Conservation (phyloP, 2,888 invertebrate species). For the Dioctria rufipes region DNA sequence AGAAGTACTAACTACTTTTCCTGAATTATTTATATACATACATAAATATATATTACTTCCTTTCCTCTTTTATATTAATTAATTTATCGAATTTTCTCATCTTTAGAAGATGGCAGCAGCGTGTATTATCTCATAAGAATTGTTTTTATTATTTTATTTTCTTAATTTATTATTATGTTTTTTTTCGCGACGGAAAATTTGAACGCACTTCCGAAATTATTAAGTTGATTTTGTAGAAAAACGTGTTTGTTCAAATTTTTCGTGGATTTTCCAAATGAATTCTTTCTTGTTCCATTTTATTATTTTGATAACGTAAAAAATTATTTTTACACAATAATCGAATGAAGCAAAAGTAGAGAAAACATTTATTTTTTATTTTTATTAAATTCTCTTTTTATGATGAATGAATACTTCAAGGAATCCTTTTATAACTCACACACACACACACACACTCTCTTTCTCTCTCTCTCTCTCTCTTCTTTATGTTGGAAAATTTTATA, state of each 20-base stretch:
- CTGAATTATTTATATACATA: slow-evolving; percentile 56
- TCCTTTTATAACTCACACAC: too few species aligned
- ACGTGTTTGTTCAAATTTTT: not conserved
- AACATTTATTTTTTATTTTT: not conserved
- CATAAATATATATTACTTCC: slow-evolving; percentile 29
- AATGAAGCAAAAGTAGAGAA: too few species aligned
- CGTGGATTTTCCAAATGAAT: not conserved
- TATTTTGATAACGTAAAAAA: not conserved
- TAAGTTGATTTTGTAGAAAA: not conserved
- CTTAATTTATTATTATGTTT: slow-evolving; percentile 34
- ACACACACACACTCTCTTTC: too few species aligned
- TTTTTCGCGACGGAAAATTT: not conserved
- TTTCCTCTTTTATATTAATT: slow-evolving; percentile 42
- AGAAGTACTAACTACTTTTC: not conserved
- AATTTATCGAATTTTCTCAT: slow-evolving; percentile 54
- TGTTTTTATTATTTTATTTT: slow-evolving; percentile 5
- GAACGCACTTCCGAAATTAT: not conserved
- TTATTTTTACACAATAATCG: not conserved
- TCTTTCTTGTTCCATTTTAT: slow-evolving; percentile 8
- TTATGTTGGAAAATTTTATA: too few species aligned
- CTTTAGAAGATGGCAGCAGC: slow-evolving; percentile 38
- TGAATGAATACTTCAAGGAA: too few species aligned
- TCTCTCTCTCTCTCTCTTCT: too few species aligned
- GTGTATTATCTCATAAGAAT: slow-evolving; percentile 28
- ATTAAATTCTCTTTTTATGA: not conserved